phyloP scores from a whole-genome alignment of 2,113 vertebrate species.

The Bos javanicus region DNA sequence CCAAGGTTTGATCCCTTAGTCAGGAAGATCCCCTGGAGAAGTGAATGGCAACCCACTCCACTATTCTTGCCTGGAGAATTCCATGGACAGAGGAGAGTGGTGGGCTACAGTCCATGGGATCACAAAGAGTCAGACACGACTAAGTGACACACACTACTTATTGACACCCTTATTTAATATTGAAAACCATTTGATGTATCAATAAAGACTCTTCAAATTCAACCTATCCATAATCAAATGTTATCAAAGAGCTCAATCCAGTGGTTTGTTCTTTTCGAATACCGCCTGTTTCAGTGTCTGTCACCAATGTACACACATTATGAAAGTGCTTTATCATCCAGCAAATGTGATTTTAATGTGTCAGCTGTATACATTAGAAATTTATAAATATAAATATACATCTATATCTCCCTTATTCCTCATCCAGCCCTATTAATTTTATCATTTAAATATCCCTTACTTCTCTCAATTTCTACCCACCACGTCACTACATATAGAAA shows the following conservation, averaged over 20 bases:
- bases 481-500: not conserved
- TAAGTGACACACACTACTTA: not conserved
- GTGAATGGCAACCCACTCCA: not conserved
- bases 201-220: not conserved
- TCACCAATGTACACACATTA: not conserved
- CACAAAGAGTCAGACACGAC: not conserved
- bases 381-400: not conserved
- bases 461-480: not conserved
- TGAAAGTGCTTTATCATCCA: too few relatives aligned
- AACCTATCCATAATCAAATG: not conserved
- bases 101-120: not conserved
- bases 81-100: not conserved
- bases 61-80: not conserved
- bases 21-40: not conserved
- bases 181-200: not conserved
- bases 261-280: not conserved
- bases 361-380: not conserved
- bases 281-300: not conserved
- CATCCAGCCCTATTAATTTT: not conserved
- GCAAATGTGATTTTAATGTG: too few relatives aligned
- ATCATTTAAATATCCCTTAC: not conserved
- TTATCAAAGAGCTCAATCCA: not conserved
- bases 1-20: not conserved
- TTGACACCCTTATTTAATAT: not conserved
- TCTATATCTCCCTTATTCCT: not conserved